Base-by-base conservation (phyloP, 2,797 vertebrate species). In the Myripristis murdjan region DNA sequence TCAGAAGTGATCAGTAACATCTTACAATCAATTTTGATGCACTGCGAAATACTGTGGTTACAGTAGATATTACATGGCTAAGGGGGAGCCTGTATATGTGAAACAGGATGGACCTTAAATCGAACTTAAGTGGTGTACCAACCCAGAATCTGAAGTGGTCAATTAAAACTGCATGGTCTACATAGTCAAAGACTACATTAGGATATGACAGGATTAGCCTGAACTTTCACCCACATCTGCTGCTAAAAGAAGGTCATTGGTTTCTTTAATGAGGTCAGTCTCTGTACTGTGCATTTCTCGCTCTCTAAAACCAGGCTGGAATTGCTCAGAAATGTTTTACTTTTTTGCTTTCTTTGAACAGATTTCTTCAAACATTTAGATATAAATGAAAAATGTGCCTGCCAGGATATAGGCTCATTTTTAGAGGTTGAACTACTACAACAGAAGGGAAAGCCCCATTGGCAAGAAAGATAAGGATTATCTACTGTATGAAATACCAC, bases 211-310 rank as follows among this genome's bases (percentile, higher is more conserved):
- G 43, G 22, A 73, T 81, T 64, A 48, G 77, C 51, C 9, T 57
- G 67, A 75, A 83, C 55, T 57, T 72, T 59, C 23, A 59, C 2
- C 44, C 37, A 16, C 10, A 26, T 52, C 37, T 61, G 12, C 5
- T 2, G 51, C 54, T 66, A 31, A 73, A 72, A 61, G 52, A 63
- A 62, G 66, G 49, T 64, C 61, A 63, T 18, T 31, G 48, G 31
- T 77, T 67, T 73, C 9, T 64, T 64, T 65, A 63, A 77, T 54
- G 59, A 64, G 62, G 70, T 66, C 52, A 35, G 44, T 54, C 20
- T 70, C 33, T 63, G 58, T 18, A 46, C 28, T 31, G 9, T 20
- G 31, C 49, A 44, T 52, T 44, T n/a, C n/a, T n/a, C n/a, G n/a
- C n/a, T 31, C 33, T 35, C 33, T 9, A 35, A 35, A 35, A 35